A percentile compares a stretch with the other conserved stretches of the same genome.
Conservation (phyloP, 2,888 invertebrate species). For the Orchesellides sinensis region DNA sequence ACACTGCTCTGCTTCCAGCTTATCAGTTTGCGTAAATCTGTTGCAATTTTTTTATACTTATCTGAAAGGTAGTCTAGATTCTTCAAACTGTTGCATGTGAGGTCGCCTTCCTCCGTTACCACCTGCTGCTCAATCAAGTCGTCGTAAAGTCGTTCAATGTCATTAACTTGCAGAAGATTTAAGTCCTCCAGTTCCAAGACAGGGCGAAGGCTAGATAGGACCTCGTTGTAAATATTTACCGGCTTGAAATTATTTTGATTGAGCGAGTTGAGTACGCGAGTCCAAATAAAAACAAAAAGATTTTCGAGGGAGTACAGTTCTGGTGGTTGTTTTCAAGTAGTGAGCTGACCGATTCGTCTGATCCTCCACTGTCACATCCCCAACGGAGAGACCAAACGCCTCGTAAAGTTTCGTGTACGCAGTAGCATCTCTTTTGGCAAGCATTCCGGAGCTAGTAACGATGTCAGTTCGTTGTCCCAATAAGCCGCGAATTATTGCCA, state of each 20-base stretch:
- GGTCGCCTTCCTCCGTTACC: too few species aligned
- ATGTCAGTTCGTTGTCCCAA: slow-evolving; percentile 75
- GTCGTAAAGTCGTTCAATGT: too few species aligned
- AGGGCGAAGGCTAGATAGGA: not conserved
- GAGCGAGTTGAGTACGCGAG: not conserved
- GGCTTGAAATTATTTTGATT: not conserved
- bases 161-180: too few species aligned
- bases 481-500: slow-evolving; percentile 75
- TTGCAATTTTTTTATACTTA: too few species aligned
- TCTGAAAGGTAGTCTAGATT: not conserved
- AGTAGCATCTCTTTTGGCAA: slow-evolving; percentile 76
- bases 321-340: slow-evolving; percentile 76
- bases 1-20: too few species aligned
- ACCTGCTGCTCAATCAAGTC: too few species aligned
- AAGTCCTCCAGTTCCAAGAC: not conserved
- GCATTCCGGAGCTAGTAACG: slow-evolving; percentile 76
- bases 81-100: too few species aligned
- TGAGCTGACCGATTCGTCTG: slow-evolving; percentile 77
- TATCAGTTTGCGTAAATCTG: too few species aligned
- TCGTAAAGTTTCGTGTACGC: slow-evolving; percentile 72
- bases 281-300: slow-evolving; percentile 76
- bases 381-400: slow-evolving; percentile 75
- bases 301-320: slow-evolving; percentile 76
- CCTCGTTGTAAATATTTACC: not conserved
- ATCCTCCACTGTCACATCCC: slow-evolving; percentile 77